Evolutionary conservation across 2,797 vertebrate species (phyloP), one percentile per base, ranked within the genome.

Genomic region (Acestrorhynchus altus): DNA sequence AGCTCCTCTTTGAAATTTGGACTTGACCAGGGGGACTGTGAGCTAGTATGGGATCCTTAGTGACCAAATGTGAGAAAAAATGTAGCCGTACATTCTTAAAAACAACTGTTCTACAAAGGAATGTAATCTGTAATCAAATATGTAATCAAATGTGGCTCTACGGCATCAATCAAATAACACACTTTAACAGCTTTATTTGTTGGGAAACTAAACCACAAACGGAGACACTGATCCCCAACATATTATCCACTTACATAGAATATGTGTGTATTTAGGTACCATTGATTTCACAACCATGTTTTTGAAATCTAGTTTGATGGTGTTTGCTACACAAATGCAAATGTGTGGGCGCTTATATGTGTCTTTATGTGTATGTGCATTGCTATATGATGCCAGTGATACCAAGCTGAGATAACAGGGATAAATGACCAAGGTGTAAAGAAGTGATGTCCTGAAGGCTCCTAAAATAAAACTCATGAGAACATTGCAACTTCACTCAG

Each of bases 271-370:
- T 51, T 7, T 22, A 5, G 51, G n/a, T n/a, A n/a, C n/a, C n/a
- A n/a, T n/a, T n/a, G n/a, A n/a, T n/a, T n/a, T n/a, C n/a, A n/a
- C n/a, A n/a, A n/a, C n/a, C n/a, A n/a, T n/a, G n/a, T n/a, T 39
- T 35, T 35, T 35, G 31, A 35, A 35, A 35, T 2, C 6, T 35
- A 2, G 6, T 35, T 6, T 35, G 6, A 2, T 35, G 2, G 2
- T 2, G 6, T 40, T 42, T 42, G 8, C 60, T 20, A 18, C 60
- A 20, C 20, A 20, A 40, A 1, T 40, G 47, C 0, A 26, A 26
- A 5, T 56, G 61, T 75, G 73, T 52, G 24, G 42, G 49, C 42
- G 18, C 31, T 9, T 74, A 22, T 54, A 16, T 67, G 5, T 54
- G 20, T 42, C 28, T 74, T 28, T 35, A 35, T 6, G 31, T 35